Conservation (phyloP, 2,888 invertebrate genomes). For the Phyllotreta striolata region DNA sequence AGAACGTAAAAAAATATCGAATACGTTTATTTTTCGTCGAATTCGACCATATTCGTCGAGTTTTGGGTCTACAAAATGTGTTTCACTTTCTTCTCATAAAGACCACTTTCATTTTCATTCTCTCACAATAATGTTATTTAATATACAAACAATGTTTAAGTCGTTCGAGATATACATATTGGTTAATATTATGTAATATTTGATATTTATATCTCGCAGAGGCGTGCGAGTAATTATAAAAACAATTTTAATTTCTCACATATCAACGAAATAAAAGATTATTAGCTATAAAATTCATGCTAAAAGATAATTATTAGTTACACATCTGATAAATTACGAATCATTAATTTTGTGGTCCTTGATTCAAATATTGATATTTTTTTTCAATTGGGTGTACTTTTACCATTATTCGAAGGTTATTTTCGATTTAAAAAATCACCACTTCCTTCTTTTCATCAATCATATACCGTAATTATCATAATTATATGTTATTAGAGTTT, state of each 20-base stretch:
- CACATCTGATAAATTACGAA: constrained; percentile 7
- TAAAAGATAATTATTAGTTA: background rate
- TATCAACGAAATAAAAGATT: no score
- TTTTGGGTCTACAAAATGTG: background rate
- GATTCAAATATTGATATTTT: constrained; percentile 11
- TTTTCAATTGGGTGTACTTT: constrained; percentile 5
- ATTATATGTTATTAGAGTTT: constrained; percentile 9
- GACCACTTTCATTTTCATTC: constrained; percentile 41
- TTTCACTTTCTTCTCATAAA: constrained; percentile 40
- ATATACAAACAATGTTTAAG: constrained; percentile 38
- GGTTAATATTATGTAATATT: constrained; percentile 37
- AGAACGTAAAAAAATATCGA: background rate
- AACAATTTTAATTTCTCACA: background rate
- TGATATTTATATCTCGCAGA: constrained; percentile 35
- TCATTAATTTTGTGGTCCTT: constrained; percentile 13
- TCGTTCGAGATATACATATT: constrained; percentile 38
- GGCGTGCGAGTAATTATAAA: constrained; percentile 16
- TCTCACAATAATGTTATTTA: constrained; percentile 42
- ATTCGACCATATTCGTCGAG: background rate
- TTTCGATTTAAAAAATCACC: constrained; percentile 4
- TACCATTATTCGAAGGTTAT: constrained; percentile 19
- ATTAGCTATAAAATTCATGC: no score
- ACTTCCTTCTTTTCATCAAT: constrained; percentile 15
- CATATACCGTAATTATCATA: constrained; percentile 5
- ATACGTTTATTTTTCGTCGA: background rate